A percentile compares a stretch with the other conserved stretches of the same genome.
These are phyloP conservation scores for Nemurella pictetii DNA, from an alignment of 2,888 invertebrate genomes.

Conservation along the genomic window DNA sequence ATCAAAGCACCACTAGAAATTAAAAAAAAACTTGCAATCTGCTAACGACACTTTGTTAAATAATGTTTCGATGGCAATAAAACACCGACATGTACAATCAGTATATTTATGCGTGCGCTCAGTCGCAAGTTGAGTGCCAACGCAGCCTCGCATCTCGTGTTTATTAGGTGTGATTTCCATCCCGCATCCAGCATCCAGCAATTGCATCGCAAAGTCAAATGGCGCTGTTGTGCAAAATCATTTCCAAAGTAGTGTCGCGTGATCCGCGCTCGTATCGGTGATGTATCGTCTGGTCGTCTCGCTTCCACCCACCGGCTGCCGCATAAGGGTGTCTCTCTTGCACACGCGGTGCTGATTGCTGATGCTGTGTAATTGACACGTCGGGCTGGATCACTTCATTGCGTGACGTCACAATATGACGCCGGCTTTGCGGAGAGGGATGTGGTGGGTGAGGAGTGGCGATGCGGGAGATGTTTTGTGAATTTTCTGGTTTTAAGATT, in stretches of 20 bases:
- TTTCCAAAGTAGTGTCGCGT: neutral
- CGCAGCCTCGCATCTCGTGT: neutral
- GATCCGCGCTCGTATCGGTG: neutral
- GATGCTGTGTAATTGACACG: neutral
- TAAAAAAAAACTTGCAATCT: too few relatives aligned
- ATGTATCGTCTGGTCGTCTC: neutral
- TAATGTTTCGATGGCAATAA: too few relatives aligned
- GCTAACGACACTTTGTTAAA: too few relatives aligned
- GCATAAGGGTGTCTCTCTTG: neutral
- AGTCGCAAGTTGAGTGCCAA: neutral
- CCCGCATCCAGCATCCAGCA: neutral
- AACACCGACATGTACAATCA: neutral
- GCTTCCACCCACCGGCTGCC: neutral
- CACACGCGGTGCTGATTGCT: neutral
- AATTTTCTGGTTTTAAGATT: too few relatives aligned
- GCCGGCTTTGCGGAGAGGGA: too few relatives aligned
- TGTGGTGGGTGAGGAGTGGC: too few relatives aligned
- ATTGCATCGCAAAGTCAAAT: neutral
- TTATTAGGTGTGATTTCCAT: neutral
- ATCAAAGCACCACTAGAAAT: too few relatives aligned
- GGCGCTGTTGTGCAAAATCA: neutral
- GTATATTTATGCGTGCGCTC: too few relatives aligned
- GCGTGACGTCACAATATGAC: neutral
- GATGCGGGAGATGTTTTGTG: too few relatives aligned
- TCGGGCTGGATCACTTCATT: neutral